Base-by-base conservation (phyloP, 2,797 vertebrate species). In the Xiphophorus birchmanni region DNA sequence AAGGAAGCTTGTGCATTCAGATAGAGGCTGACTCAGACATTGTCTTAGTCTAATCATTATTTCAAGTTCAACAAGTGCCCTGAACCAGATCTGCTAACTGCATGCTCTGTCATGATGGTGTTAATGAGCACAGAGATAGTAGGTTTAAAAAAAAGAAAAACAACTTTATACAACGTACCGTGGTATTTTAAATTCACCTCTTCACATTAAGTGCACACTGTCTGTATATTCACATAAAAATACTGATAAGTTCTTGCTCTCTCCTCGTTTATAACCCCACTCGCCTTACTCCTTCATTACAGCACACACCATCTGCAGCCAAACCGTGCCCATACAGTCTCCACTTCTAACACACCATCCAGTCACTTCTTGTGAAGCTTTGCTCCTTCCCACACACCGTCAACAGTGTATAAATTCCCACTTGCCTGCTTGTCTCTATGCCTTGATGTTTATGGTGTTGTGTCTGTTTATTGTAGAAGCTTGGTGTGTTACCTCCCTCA, bases 1-100 rank as follows among this genome's bases (percentile, higher is more conserved):
- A 69, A 92, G 87, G 60, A 87, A 84, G 89, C 82, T 81, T 79
- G 84, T 81, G 86, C 85, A 87, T 91, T 88, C 88, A 92, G 91
- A 90, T 81, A 88, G 73, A 76, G 76, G 79, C 83, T 87, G 92
- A 92, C 80, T 92, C 86, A 88, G 91, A 80, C 78, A 65, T 86
- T 26, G 52, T 54, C 72, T 82, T 86, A 81, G 87, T 91, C 88
- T 89, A 81, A 79, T 84, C 86, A 87, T 91, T 93, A 87, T 89
- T 89, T 91, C 85, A 84, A 79, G 84, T 80, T 87, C 77, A 80
- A 76, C 86, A 80, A 85, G 81, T 79, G 48, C 54, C 65, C n/a
- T 4, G 7, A 77, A 79, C 72, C 74, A 69, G 78, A 84, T 84
- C 71, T 87, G 77, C 72, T 80, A n/a, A 88, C 83, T 82, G 85